Percentiles rank a stretch among this genome's conserved stretches.
Evolutionary conservation across 2,113 vertebrate species (phyloP).

Genomic region (Lophius piscatorius): DNA sequence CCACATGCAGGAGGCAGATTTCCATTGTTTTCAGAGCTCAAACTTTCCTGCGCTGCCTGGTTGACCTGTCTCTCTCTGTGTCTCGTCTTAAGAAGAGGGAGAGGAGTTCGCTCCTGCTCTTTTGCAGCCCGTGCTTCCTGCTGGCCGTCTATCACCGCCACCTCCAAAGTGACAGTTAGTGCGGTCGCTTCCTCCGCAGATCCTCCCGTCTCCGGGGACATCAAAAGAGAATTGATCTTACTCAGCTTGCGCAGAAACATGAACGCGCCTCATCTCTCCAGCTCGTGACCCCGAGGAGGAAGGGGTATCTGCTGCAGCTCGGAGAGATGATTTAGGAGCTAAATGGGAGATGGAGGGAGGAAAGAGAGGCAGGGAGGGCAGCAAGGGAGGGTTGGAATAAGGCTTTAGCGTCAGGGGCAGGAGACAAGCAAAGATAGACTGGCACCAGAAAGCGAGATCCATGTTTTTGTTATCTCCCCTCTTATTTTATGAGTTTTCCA

Average conservation of each 20-base stretch:
- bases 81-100: too few relatives aligned
- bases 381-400: constrained; percentile 20
- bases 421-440: constrained; percentile 69
- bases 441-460: constrained; percentile 61
- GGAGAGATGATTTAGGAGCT: constrained; percentile 61
- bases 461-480: constrained; percentile 63
- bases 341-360: constrained; percentile 41
- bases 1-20: constrained; percentile 48
- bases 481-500: constrained; percentile 69
- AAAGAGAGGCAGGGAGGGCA: constrained; percentile 4
- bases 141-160: constrained; percentile 45
- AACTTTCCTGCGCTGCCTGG: constrained; percentile 18
- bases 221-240: constrained; percentile 36
- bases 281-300: constrained; percentile 27
- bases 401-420: constrained; percentile 62
- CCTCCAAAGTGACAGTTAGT: constrained; percentile 49
- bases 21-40: constrained; percentile 57
- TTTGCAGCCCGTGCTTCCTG: too few relatives aligned
- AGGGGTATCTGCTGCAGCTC: constrained; percentile 55
- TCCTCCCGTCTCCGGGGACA: constrained; percentile 39
- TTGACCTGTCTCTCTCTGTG: constrained; percentile 8
- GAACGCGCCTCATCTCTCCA: too few relatives aligned
- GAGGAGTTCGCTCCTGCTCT: too few relatives aligned
- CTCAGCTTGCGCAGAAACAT: too few relatives aligned
- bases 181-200: constrained; percentile 26